A percentile compares a stretch with the other conserved stretches of the same genome.
Evolutionary conservation across 1,140 invertebrate genomes (phyloP).

Genomic region (Antheraea pernyi): DNA sequence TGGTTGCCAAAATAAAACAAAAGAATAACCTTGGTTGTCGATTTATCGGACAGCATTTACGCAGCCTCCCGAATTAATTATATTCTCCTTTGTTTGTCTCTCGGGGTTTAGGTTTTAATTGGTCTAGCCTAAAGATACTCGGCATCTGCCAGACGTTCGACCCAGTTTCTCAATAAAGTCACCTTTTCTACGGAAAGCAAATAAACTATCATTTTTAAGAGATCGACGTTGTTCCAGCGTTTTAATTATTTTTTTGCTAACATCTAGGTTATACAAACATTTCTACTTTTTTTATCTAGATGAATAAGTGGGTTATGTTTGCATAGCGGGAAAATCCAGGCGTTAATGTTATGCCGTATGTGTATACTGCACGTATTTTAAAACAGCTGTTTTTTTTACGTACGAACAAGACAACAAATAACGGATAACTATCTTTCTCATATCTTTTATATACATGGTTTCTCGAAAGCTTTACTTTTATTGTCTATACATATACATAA

Average conservation of each 20-base stretch:
- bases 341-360: background rate
- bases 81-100: background rate
- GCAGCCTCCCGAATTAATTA: too few species aligned
- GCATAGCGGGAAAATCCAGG: conserved; percentile 3
- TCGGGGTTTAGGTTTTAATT: background rate
- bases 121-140: background rate
- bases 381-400: background rate
- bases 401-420: background rate
- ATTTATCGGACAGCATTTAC: too few species aligned
- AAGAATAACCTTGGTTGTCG: too few species aligned
- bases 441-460: background rate
- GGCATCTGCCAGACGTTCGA: background rate
- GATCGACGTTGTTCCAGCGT: background rate
- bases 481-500: too few species aligned
- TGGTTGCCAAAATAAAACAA: too few species aligned
- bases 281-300: background rate
- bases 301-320: background rate
- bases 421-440: background rate
- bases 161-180: background rate
- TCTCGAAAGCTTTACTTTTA: too few species aligned
- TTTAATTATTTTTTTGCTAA: background rate
- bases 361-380: background rate
- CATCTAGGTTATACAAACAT: conserved; percentile 2
- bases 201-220: background rate
- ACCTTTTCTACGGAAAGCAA: background rate